These are phyloP conservation scores for Rhagoletis pomonella DNA, from an alignment of 1,140 invertebrate genomes.

Conservation along the genomic window DNA sequence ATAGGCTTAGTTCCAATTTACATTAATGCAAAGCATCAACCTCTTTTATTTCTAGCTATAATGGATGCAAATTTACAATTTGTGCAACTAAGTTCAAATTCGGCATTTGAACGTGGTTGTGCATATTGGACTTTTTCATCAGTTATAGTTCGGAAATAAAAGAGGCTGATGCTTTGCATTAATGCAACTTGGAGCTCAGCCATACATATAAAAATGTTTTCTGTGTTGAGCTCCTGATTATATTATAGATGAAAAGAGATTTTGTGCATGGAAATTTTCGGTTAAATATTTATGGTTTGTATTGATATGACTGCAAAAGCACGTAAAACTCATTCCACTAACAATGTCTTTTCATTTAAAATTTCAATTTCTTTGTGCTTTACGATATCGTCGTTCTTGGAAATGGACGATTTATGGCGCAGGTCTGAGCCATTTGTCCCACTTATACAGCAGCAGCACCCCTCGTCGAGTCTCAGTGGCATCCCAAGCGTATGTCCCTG, in stretches of 20 bases:
- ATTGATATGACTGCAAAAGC: constrained; percentile 50
- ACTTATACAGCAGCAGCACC: constrained; percentile 74
- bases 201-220: neutral
- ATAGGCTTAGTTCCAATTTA: too few relatives aligned
- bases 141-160: too few relatives aligned
- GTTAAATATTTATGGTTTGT: constrained; percentile 56
- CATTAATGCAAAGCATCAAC: too few relatives aligned
- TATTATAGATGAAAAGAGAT: neutral
- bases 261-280: constrained; percentile 54
- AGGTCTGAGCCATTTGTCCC: constrained; percentile 74
- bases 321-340: neutral
- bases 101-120: too few relatives aligned
- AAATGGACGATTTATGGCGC: neutral
- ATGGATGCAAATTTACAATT: too few relatives aligned
- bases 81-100: too few relatives aligned
- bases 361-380: constrained; percentile 37
- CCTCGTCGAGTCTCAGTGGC: constrained; percentile 74
- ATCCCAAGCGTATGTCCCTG: constrained; percentile 73
- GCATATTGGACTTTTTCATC: too few relatives aligned
- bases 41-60: too few relatives aligned
- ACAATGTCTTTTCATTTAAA: neutral
- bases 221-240: constrained; percentile 1
- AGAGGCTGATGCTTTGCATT: too few relatives aligned
- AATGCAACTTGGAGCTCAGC: neutral
- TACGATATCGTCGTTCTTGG: constrained; percentile 7